Evolutionary conservation across 1,140 invertebrate species (phyloP), one percentile per base, ranked within the genome.

Genomic region (Globodera ellingtonae): DNA sequence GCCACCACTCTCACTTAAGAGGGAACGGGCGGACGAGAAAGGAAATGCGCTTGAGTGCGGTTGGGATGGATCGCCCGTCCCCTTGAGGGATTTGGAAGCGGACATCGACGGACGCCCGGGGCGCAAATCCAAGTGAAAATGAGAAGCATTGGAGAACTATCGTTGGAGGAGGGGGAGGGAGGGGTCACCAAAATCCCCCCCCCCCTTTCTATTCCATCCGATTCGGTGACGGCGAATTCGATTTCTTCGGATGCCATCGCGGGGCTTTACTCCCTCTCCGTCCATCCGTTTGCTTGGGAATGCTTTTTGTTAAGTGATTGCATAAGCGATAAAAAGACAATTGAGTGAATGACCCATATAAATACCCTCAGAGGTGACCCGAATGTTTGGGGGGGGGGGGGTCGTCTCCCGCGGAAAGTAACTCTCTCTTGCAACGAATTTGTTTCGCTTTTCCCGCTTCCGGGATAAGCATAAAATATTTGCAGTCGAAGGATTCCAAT

Each of bases 301-400:
- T 62, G 56, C 56, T 62, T 62, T 62, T 62, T 62, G 56, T 62
- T 62, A 18, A 6, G 56, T 62, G 56, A 62, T 62, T 62, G 56
- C 18, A 62, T 62, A 62, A 62, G 56, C 56, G 56, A 62, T 62
- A 62, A 62, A 59, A 62, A 62, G 56, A n/a, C 56, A 62, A 62
- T 62, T 62, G 56, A 18, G 18, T 62, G 56, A 62, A 62, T 62
- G 56, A 62, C 56, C 56, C 56, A 62, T 52, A 52, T 52, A 52
- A 52, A 52, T 52, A 52, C 50, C 7, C 9, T 52, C 52, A 62
- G 56, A 18, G 56, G 18, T 62, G 56, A 62, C 56, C 56, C 56
- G 13, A 62, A 62, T 62, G 56, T 62, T 6, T 15, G 50, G 50
- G 10, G 50, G 7, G 10, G 10, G 10, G 7, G 50, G 7, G 50